phyloP scores from a whole-genome alignment of 2,113 vertebrate genomes.

The Gavialis gangeticus region DNA sequence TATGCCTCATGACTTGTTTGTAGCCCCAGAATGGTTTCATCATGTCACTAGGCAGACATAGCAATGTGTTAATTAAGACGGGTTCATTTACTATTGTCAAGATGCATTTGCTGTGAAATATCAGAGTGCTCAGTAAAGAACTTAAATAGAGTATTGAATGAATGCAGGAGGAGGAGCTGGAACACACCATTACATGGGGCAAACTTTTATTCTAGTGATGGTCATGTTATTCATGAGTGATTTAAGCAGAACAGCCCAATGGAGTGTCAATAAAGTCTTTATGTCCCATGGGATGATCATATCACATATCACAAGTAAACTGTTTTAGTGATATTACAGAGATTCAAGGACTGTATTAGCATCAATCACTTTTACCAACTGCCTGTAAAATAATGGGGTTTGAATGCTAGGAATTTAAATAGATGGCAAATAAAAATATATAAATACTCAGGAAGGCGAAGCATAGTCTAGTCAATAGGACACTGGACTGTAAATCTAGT shows the following conservation, averaged over 20 bases:
- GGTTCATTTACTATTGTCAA: background rate
- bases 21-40: background rate
- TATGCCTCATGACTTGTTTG: background rate
- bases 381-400: background rate
- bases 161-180: background rate
- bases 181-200: background rate
- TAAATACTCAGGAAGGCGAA: background rate
- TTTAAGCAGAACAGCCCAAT: background rate
- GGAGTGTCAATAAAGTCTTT: conserved; percentile 37
- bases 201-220: background rate
- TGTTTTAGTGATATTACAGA: background rate
- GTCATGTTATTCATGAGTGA: background rate
- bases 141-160: background rate
- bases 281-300: conserved; percentile 36
- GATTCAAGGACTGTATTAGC: conserved; percentile 1
- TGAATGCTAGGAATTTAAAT: background rate
- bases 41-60: background rate
- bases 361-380: background rate
- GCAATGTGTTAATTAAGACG: background rate
- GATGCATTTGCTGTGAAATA: too few relatives aligned
- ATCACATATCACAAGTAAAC: conserved; percentile 26
- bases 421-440: background rate
- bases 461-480: background rate
- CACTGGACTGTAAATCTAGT: background rate
- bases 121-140: background rate